phyloP scores from a whole-genome alignment of 2,888 invertebrate genomes.

The Tinea trinotella region DNA sequence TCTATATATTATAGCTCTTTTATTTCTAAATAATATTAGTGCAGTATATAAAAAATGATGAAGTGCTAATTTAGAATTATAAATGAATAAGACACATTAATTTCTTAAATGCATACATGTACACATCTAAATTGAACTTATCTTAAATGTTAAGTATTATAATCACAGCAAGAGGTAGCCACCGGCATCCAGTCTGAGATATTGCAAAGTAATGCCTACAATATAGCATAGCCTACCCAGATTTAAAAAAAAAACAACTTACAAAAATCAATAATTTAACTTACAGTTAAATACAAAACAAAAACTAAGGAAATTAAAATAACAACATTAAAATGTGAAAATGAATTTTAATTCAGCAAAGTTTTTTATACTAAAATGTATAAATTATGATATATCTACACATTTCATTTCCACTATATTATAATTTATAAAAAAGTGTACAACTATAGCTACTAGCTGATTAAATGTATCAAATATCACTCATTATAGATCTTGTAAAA shows the following conservation, averaged over 20 bases:
- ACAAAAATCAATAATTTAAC: neutral
- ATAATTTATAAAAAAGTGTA: conserved; percentile 72
- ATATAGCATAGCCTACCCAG: neutral
- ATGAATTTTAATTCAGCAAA: conserved; percentile 73
- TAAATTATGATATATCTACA: conserved; percentile 71
- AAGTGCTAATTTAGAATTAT: neutral
- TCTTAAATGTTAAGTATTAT: neutral
- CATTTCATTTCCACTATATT: conserved; percentile 71
- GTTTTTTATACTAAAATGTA: conserved; percentile 73
- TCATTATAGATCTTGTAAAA: conserved; percentile 70
- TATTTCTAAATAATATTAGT: conserved; percentile 5
- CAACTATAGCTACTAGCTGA: conserved; percentile 72
- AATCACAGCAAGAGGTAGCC: conserved; percentile 4
- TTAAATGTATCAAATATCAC: conserved; percentile 70
- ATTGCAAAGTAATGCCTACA: neutral
- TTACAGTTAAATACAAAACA: neutral
- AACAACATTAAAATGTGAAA: conserved; percentile 58
- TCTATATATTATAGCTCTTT: conserved; percentile 11
- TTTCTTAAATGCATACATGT: neutral
- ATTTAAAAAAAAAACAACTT: neutral
- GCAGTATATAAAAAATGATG: conserved; percentile 6
- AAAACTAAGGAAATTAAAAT: conserved; percentile 13
- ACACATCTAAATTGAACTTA: neutral
- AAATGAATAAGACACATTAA: neutral
- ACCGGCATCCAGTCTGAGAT: neutral